Base-by-base conservation (phyloP, 2,113 vertebrate genomes). In the Pomatorhinus ruficollis region DNA sequence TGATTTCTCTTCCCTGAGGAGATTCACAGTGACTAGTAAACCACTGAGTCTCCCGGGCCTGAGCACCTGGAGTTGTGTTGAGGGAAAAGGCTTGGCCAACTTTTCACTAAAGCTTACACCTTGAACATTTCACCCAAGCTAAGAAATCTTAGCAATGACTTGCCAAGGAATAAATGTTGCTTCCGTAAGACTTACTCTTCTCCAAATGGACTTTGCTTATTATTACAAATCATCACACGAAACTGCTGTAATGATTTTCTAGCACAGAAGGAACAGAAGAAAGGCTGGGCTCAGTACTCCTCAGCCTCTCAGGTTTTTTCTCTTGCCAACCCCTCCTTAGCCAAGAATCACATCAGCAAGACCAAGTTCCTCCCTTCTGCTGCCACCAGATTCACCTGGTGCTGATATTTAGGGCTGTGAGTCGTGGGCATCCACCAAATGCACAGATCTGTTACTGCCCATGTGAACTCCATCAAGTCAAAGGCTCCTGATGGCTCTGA, bases 401-500 rank as follows among this genome's bases (percentile, higher is more conserved):
- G 49, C 53, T 72, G 24, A 2, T 39, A 72, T 15, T 91, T 35
- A 72, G 64, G 42, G 56, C 56, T 69, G 33, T 27, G 27, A 64
- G 39, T 14, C 9, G 6, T 22, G 52, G 35, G 56, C 18, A 64
- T 16, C 42, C 72, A 81, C 15, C 22, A 39, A 39, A 64, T 5
- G 19, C n/a, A 65, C 12, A 1, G 10, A 40, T 39, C 35, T 70
- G 23, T 56, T 77, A 40, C 7, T 69, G 21, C 30, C 45, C 1
- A 0, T 0, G 9, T 30, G 21, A 72, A 61, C 24, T 3, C 2
- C 18, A 22, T 42, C 1, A 54, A 18, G 23, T 53, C 35, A 86
- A 53, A 81, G 42, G 23, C 37, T 79, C 71, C 60, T 25, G 39
- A 57, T 30, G 35, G 23, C 47, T 72, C 66, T 39, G 14, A 11